These are phyloP conservation scores for Xerus rutilus DNA, from an alignment of 2,797 vertebrate species.

Conservation along the genomic window DNA sequence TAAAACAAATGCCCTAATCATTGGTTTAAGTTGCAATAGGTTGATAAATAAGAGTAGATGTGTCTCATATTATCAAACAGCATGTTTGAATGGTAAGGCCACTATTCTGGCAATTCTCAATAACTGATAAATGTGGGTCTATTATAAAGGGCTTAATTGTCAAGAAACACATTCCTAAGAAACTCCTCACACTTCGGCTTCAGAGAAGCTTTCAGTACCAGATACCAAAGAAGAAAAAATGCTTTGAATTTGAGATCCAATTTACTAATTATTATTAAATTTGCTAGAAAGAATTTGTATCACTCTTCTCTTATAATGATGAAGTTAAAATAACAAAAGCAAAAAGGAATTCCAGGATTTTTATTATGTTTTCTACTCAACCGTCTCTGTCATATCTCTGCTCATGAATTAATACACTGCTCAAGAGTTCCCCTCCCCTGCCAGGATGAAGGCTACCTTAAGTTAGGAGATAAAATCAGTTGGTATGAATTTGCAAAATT, in stretches of 20 bases:
- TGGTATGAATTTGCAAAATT: constrained; percentile 66
- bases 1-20: constrained; percentile 35
- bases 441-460: constrained; percentile 48
- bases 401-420: constrained; percentile 65
- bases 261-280: constrained; percentile 80
- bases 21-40: constrained; percentile 20
- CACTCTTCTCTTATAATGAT: constrained; percentile 71
- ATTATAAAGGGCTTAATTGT: constrained; percentile 55
- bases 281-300: constrained; percentile 80
- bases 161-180: constrained; percentile 42
- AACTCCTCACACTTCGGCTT: constrained; percentile 44
- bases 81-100: not conserved
- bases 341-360: constrained; percentile 72
- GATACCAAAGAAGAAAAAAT: constrained; percentile 58
- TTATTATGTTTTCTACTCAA: constrained; percentile 69
- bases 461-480: constrained; percentile 23
- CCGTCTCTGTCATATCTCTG: constrained; percentile 40
- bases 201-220: constrained; percentile 64
- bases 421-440: constrained; percentile 5
- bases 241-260: constrained; percentile 59
- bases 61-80: not conserved
- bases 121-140: constrained; percentile 55
- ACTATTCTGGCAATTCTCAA: constrained; percentile 52
- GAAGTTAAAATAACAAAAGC: constrained; percentile 71
- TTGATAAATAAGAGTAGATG: constrained; percentile 61